Evolutionary conservation across 2,888 invertebrate genomes (phyloP).

Genomic region (Argyresthia goedartella): DNA sequence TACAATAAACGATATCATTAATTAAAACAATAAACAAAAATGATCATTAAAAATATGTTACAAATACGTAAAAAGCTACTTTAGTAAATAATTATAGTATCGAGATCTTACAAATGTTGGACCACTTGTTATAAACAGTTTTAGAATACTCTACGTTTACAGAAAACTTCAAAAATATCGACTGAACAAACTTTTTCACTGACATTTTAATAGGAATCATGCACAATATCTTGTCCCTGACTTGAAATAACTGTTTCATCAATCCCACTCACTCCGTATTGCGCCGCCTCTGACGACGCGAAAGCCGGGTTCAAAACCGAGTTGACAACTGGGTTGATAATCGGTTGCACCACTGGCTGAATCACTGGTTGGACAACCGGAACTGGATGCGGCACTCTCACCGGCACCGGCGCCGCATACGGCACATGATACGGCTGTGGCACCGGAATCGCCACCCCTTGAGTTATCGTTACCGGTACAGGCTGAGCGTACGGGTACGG

Average conservation of each 20-base stretch:
- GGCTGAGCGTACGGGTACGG: conserved; percentile 68
- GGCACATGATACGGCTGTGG: conserved; percentile 63
- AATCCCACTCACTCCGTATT: conserved; percentile 8
- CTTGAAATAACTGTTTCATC: conserved; percentile 15
- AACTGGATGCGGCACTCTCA: conserved; percentile 35
- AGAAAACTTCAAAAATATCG: too few relatives aligned
- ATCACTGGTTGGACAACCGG: conserved; percentile 8
- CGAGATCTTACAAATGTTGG: too few relatives aligned
- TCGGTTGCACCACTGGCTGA: not conserved
- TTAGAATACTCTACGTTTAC: too few relatives aligned
- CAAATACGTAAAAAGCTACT: too few relatives aligned
- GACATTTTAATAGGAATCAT: conserved; percentile 19
- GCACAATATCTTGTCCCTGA: conserved; percentile 25
- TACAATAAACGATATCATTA: too few relatives aligned
- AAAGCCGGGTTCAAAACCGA: conserved; percentile 9
- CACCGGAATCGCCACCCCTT: conserved; percentile 64
- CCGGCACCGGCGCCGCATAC: conserved; percentile 48
- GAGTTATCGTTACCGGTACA: conserved; percentile 59
- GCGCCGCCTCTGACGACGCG: conserved; percentile 8
- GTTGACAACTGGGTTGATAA: conserved; percentile 7
- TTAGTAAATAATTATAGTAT: too few relatives aligned
- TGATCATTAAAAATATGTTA: too few relatives aligned
- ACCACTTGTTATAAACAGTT: too few relatives aligned
- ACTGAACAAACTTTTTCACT: not conserved
- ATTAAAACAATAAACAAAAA: too few relatives aligned